Evolutionary conservation across 2,797 vertebrate species (phyloP).

Genomic region (Diceros bicornis): DNA sequence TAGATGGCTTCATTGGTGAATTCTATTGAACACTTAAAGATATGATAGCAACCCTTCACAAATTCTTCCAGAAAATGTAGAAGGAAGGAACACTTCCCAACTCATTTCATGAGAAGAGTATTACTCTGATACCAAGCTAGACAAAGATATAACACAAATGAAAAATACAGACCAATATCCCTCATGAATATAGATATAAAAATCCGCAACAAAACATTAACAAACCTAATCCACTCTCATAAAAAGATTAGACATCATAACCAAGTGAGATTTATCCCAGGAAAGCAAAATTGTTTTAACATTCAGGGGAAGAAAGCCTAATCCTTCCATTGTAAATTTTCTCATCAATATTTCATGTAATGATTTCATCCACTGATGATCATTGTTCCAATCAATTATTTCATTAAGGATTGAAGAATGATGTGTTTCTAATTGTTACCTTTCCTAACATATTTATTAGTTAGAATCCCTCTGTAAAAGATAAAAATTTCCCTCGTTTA

Average conservation of each 20-base stretch:
- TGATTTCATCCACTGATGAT: background rate
- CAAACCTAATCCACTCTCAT: background rate
- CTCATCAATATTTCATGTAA: background rate
- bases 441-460: background rate
- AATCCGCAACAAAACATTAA: background rate
- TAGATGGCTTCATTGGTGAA: background rate
- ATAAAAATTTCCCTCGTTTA: background rate
- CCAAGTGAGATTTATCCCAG: background rate
- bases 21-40: conserved; percentile 8
- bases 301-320: background rate
- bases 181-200: background rate
- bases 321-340: background rate
- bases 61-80: background rate
- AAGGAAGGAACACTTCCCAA: background rate
- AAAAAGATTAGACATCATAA: background rate
- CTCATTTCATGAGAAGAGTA: background rate
- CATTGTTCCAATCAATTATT: background rate
- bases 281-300: background rate
- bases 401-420: background rate
- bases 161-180: background rate
- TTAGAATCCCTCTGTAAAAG: background rate
- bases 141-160: background rate
- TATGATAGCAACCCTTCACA: background rate
- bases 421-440: background rate
- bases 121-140: background rate